phyloP scores from a whole-genome alignment of 1,140 invertebrate genomes.

The Achroia grisella region DNA sequence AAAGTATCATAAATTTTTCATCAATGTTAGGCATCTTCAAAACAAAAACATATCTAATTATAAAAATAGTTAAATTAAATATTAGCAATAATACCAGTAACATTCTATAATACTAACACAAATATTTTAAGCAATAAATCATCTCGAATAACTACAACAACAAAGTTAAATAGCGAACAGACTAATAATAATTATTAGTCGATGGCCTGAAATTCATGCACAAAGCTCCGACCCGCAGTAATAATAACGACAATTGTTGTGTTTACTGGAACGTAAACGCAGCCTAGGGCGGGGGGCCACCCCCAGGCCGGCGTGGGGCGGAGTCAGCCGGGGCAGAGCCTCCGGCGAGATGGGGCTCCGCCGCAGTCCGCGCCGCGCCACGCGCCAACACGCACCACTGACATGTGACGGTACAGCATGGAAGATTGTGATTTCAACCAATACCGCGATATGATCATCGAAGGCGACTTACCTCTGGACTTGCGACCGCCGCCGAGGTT shows the following conservation, averaged over 20 bases:
- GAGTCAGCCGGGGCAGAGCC: constrained; percentile 28
- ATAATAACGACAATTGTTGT: constrained; percentile 74
- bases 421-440: constrained; percentile 60
- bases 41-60: too few species aligned
- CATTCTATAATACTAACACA: too few species aligned
- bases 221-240: constrained; percentile 69
- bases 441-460: constrained; percentile 68
- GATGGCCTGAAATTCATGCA: constrained; percentile 71
- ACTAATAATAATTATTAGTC: constrained; percentile 72
- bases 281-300: constrained; percentile 23
- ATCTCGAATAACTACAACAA: constrained; percentile 53
- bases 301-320: constrained; percentile 26
- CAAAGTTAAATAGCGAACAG: constrained; percentile 54
- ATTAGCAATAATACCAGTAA: too few species aligned
- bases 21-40: too few species aligned
- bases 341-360: constrained; percentile 22
- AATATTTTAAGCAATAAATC: too few species aligned
- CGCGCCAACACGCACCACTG: constrained; percentile 50
- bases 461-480: constrained; percentile 60
- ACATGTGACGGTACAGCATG: constrained; percentile 61
- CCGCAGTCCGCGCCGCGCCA: constrained; percentile 41
- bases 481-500: constrained; percentile 56
- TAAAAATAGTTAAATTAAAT: too few species aligned
- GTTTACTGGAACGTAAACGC: constrained; percentile 71
- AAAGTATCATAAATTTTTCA: too few species aligned